Evolutionary conservation across 2,888 invertebrate species (phyloP), one percentile per base, ranked within the genome.

Genomic region (Stratiomys singularior): DNA sequence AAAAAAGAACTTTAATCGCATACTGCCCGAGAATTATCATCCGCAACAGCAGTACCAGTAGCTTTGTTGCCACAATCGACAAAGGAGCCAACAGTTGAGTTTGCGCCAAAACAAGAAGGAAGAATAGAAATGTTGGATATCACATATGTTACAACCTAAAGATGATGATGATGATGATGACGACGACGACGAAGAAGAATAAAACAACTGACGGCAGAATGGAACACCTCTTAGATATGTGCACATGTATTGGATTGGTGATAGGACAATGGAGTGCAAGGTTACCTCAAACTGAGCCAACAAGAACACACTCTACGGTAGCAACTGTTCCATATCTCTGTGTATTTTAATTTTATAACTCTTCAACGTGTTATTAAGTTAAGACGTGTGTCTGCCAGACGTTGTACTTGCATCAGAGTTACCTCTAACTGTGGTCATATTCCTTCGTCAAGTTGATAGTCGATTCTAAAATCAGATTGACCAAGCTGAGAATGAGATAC

Each of bases 321-420:
- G 82, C 82, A 82, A 78, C 80, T 81, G 80, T 80, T 80, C 79
- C 78, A 81, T 80, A 81, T 79, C 77, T 80, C 77, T 82, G 81
- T 82, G 80, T 82, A 80, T 82, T 82, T 82, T 81, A 82, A 81
- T 82, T 82, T 82, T 82, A 82, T 82, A 82, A 81, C 81, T 79
- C 78, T 80, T 81, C 81, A 81, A 81, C 81, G 78, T 82, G 81
- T 82, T 82, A 82, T 82, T 82, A 82, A 81, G 81, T 76, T 80
- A 80, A 81, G 82, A 82, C 82, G 82, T 82, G 82, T 82, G 82
- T 82, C 82, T 82, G 81, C 82, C 82, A 81, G 82, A 82, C 82
- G 82, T 81, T 82, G 80, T 79, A 81, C 81, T 81, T 81, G 78
- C 76, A 79, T 71, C 60, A 52, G 47, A 47, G 21, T 15, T 63